A percentile compares a stretch with the other conserved stretches of the same genome.
phyloP scores from a whole-genome alignment of 2,888 invertebrate species.

The Leucoma salicis region DNA sequence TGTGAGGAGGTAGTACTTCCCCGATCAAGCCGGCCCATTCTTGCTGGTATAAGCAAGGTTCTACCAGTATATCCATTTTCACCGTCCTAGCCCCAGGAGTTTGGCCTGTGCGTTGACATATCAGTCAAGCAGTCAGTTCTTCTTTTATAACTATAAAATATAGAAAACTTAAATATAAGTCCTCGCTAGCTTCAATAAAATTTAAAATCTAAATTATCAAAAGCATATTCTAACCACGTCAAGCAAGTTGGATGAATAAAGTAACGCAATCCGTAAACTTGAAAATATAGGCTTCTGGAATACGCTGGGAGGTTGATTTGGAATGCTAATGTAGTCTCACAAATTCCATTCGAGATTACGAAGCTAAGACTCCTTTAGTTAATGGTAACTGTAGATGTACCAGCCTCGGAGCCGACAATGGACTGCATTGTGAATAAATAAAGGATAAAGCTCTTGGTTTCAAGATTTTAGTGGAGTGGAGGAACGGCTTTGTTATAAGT shows the following conservation, averaged over 20 bases:
- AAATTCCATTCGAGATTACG: slow-evolving; percentile 53
- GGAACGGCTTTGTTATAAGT: slow-evolving; percentile 14
- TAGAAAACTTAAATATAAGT: slow-evolving; percentile 1
- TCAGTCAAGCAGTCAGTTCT: no score
- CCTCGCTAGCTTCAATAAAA: slow-evolving; percentile 15
- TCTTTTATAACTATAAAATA: no score
- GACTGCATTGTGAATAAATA: slow-evolving; percentile 40
- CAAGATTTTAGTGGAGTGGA: slow-evolving; percentile 13
- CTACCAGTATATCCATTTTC: no score
- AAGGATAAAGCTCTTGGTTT: slow-evolving; percentile 29
- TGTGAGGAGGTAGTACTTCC: no score
- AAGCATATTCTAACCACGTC: slow-evolving; percentile 9
- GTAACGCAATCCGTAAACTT: slow-evolving; percentile 37
- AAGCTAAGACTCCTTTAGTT: slow-evolving; percentile 42
- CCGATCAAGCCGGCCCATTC: no score
- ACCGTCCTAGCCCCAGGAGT: no score
- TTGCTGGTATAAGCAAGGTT: no score
- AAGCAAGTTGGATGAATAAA: slow-evolving; percentile 11
- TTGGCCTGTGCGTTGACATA: no score
- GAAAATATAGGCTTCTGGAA: slow-evolving; percentile 37
- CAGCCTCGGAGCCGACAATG: slow-evolving; percentile 31
- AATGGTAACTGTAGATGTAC: slow-evolving; percentile 40
- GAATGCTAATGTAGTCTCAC: slow-evolving; percentile 52
- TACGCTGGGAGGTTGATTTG: slow-evolving; percentile 43
- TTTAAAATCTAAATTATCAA: slow-evolving; percentile 18